Evolutionary conservation across 2,113 vertebrate genomes (phyloP), one percentile per base, ranked within the genome.

Genomic region (Clarias macrocephalus): DNA sequence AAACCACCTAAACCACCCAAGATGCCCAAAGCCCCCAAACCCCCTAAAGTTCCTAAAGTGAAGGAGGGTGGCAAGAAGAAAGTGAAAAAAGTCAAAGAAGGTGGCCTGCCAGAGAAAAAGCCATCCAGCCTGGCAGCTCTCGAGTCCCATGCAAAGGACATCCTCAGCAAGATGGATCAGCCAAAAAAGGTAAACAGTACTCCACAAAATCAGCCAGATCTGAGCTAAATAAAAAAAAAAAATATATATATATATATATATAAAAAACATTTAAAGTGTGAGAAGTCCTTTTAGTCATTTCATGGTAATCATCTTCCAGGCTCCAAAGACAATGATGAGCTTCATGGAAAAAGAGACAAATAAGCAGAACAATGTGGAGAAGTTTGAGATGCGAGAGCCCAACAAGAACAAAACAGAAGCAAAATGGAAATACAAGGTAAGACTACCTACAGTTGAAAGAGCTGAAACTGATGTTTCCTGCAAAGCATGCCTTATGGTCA

Each of bases 361-460:
- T 60, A 96, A 98, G 60, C 97, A 97, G 93, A 98, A 97, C 23
- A 96, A 97, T 0, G 89, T 96, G 89, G 96, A 98, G 85, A 98
- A 98, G 91, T 96, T 99, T 92, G 97, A 99, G 93, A 95, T 97
- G 76, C 96, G 97, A 90, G 98, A 99, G 87, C 98, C 98, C 91
- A 97, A 96, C 81, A 99, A 99, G 94, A 97, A 95, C 94, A 98
- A 99, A 95, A 97, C 97, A 0, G 97, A 99, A 95, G 97, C 98
- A 57, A 99, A 99, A 88, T 99, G 98, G 98, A 99, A 99, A 91
- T 99, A 99, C n/a, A 99, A 99, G 98, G 98, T 99, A 94, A 92
- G 90, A 25, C 57, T 23, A 62, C 4, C 21, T 62, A 62, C 19
- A 42, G 21, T 23, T 25, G 25, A 62, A 62, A 62, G 30, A 81